Conservation (phyloP, 1,140 invertebrate genomes). For the Neodiprion virginianus region DNA sequence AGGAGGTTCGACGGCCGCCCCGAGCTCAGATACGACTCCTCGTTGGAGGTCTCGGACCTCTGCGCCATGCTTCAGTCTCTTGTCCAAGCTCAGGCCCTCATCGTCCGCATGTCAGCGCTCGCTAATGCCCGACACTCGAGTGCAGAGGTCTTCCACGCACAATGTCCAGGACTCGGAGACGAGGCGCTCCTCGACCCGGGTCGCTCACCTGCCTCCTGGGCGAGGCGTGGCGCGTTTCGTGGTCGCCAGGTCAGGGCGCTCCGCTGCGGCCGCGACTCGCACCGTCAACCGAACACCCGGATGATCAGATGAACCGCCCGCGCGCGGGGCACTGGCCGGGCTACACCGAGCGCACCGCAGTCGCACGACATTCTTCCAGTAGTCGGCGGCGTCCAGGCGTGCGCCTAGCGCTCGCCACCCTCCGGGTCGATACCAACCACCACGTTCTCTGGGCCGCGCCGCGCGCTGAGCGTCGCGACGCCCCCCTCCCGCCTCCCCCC, state of each 20-base stretch:
- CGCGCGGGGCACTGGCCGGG: slow-evolving; percentile 58
- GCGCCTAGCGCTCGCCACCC: slow-evolving; percentile 46
- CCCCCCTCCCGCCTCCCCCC: slow-evolving; percentile 24
- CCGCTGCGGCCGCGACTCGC: slow-evolving; percentile 21
- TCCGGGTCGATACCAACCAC: slow-evolving; percentile 56
- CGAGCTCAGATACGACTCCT: slow-evolving; percentile 57
- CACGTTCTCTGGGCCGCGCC: slow-evolving; percentile 36
- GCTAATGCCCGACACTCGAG: too few species aligned
- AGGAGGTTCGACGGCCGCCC: slow-evolving; percentile 56
- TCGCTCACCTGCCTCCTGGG: slow-evolving; percentile 30
- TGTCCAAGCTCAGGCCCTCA: slow-evolving; percentile 16
- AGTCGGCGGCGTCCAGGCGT: slow-evolving; percentile 43
- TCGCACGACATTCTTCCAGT: slow-evolving; percentile 13
- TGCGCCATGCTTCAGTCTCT: slow-evolving; percentile 40
- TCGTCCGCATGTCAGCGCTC: slow-evolving; percentile 17
- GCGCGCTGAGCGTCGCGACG: slow-evolving; percentile 25
- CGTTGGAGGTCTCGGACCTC: slow-evolving; percentile 51
- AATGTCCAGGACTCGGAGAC: too few species aligned
- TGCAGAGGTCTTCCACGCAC: too few species aligned
- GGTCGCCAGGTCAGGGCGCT: slow-evolving; percentile 20
- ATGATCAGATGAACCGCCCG: slow-evolving; percentile 51
- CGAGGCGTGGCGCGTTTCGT: slow-evolving; percentile 24
- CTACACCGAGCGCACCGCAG: slow-evolving; percentile 47
- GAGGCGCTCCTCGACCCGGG: slow-evolving; percentile 3
- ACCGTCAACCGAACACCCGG: slow-evolving; percentile 23